Evolutionary conservation across 2,888 invertebrate species (phyloP), one percentile per base, ranked within the genome.

Genomic region (Netelia melanura): DNA sequence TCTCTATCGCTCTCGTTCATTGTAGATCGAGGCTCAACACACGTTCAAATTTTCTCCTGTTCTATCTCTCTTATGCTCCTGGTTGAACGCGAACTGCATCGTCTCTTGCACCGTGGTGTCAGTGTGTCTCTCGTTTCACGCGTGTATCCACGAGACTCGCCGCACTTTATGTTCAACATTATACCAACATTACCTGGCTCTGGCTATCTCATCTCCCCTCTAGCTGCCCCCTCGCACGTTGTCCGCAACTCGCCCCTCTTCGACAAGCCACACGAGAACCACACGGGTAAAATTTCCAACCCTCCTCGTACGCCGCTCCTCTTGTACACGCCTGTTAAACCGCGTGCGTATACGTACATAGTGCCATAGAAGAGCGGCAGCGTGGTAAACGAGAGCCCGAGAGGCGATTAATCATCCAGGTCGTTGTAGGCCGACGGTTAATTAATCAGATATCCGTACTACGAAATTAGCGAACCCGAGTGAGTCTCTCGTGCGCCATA

Each of bases 101-200:
- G 38, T 6, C 48, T 14, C 58, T 78, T 78, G 52, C 58, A 54
- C 74, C 25, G 48, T 62, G 25, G 43, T 52, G 75, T 86, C 82
- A 76, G 82, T 77, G 79, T 85, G 76, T 61, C 76, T 74, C 85
- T 64, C 79, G 79, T 79, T 78, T 44, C 58, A 80, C 68, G 54
- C 79, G 74, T 83, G 80, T 76, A 87, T 77, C 75, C 81, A 88
- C 79, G 89, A 77, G 87, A 90, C 90, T 90, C 86, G 90, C 91
- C 92, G 77, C 91, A 93, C 90, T 93, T 93, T 93, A 93, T 92
- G 93, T 87, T 88, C 87, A 89, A 90, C 92, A 93, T 93, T 93
- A 93, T 93, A 90, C 93, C 89, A 88, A 90, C 93, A 93, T 93
- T 93, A 93, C 92, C 92, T 90, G 85, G 67, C 80, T 87, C 72